Conservation (phyloP, 2,888 invertebrate species). For the Theodoxus fluviatilis region DNA sequence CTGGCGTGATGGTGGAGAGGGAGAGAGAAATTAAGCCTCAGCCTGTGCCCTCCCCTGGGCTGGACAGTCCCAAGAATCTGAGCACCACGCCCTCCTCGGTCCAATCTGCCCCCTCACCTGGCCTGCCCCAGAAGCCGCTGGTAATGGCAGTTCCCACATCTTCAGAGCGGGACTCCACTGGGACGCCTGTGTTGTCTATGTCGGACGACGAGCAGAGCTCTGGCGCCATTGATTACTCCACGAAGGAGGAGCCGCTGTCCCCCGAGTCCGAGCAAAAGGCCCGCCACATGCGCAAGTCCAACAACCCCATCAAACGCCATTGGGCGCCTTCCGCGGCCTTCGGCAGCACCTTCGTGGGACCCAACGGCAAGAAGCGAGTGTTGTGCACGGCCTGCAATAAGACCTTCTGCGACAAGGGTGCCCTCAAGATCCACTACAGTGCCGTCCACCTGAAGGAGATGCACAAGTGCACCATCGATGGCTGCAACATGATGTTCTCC, state of each 20-base stretch:
- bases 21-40: too few relatives aligned
- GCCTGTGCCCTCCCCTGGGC: slow-evolving; percentile 39
- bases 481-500: slow-evolving; percentile 99
- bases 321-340: slow-evolving; percentile 65
- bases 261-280: slow-evolving; percentile 51
- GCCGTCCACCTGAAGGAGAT: slow-evolving; percentile 98
- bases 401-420: slow-evolving; percentile 99
- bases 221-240: slow-evolving; percentile 49
- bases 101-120: slow-evolving; percentile 43
- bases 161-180: slow-evolving; percentile 24
- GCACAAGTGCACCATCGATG: slow-evolving; percentile 99
- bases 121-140: slow-evolving; percentile 37
- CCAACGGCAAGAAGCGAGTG: slow-evolving; percentile 83
- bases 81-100: slow-evolving; percentile 46
- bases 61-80: slow-evolving; percentile 52
- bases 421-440: slow-evolving; percentile 97
- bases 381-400: slow-evolving; percentile 98
- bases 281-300: slow-evolving; percentile 65
- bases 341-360: slow-evolving; percentile 61
- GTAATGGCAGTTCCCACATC: too few relatives aligned
- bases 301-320: slow-evolving; percentile 65
- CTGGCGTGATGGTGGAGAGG: slow-evolving; percentile 23
- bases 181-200: slow-evolving; percentile 29
- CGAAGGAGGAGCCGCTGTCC: slow-evolving; percentile 43
- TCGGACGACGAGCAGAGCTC: slow-evolving; percentile 39